Evolutionary conservation across 2,888 invertebrate genomes (phyloP), one percentile per base, ranked within the genome.

Genomic region (Argyra leucocephala): DNA sequence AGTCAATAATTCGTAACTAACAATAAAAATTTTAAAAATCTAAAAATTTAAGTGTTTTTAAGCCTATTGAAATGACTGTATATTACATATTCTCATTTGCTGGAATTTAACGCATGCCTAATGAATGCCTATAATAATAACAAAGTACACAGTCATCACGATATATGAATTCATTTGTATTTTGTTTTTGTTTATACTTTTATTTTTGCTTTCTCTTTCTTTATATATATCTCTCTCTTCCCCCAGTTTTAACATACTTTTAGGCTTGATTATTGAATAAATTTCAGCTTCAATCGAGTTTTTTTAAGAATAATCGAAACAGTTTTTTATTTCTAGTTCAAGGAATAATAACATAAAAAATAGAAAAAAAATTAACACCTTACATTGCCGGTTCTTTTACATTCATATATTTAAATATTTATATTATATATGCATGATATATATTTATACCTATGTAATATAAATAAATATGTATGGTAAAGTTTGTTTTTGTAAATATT

Each of bases 321-420:
- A 48, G 48, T 48, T 48, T 48, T 48, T 48, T 48, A 48, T 18
- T 48, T 48, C 48, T 48, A 18, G 48, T 48, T 48, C 48, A 48
- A 31, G 48, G 48, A 48, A 48, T n/a, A n/a, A 48, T 18, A 48
- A 48, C 48, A 48, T 48, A 48, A 15, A 5, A 31, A 48, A 48
- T 31, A 31, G 7, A 48, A 48, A 48, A 48, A 48, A 18, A 15
- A 48, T 48, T 31, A 6, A 31, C 12, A 48, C 18, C 18, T 48
- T 48, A 48, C 2, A n/a, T 48, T n/a, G 15, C 48, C 48, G 48
- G 48, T 48, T 48, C 1, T 48, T 48, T 18, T n/a, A 9, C 18
- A 12, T 48, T 3, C 18, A 48, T 48, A 48, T 12, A 18, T n/a
- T n/a, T n/a, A n/a, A n/a, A n/a, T n/a, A n/a, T n/a, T 37, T 15